These are phyloP conservation scores for Archegozetes longisetosus DNA, from an alignment of 1,140 invertebrate genomes.

Conservation along the genomic window DNA sequence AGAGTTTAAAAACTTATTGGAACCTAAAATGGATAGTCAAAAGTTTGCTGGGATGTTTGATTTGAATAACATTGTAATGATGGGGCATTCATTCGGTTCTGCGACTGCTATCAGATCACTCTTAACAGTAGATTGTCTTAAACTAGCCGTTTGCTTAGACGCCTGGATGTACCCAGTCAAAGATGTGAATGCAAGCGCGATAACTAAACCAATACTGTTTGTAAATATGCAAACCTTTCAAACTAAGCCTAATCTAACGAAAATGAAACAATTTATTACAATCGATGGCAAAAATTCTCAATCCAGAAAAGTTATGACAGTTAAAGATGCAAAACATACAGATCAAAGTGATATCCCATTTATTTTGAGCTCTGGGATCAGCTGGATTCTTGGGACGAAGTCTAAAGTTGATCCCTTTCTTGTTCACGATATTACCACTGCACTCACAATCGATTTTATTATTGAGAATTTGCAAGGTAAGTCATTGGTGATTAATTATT, in stretches of 20 bases:
- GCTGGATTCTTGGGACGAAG: slow-evolving; percentile 27
- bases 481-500: not conserved
- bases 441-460: slow-evolving; percentile 27
- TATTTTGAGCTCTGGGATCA: slow-evolving; percentile 25
- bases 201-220: slow-evolving; percentile 41
- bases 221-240: slow-evolving; percentile 50
- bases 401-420: slow-evolving; percentile 27
- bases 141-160: slow-evolving; percentile 33
- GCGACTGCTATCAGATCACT: slow-evolving; percentile 40
- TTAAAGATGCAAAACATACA: slow-evolving; percentile 34
- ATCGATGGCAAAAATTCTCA: slow-evolving; percentile 16
- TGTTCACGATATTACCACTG: slow-evolving; percentile 27
- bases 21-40: slow-evolving; percentile 20
- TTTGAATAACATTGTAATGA: slow-evolving; percentile 34
- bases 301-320: slow-evolving; percentile 30
- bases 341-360: slow-evolving; percentile 35
- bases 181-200: slow-evolving; percentile 31
- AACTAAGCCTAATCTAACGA: slow-evolving; percentile 38
- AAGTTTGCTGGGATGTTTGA: slow-evolving; percentile 35
- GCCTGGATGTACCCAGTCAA: slow-evolving; percentile 52
- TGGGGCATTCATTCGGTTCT: slow-evolving; percentile 51
- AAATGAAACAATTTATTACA: slow-evolving; percentile 30
- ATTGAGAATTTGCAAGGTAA: slow-evolving; percentile 28
- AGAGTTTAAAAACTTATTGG: slow-evolving; percentile 36
- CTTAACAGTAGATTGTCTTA: slow-evolving; percentile 33